Percentiles rank a stretch among this genome's conserved stretches.
Evolutionary conservation across 2,797 vertebrate species (phyloP).

Genomic region (Brachyrhaphis roseni): DNA sequence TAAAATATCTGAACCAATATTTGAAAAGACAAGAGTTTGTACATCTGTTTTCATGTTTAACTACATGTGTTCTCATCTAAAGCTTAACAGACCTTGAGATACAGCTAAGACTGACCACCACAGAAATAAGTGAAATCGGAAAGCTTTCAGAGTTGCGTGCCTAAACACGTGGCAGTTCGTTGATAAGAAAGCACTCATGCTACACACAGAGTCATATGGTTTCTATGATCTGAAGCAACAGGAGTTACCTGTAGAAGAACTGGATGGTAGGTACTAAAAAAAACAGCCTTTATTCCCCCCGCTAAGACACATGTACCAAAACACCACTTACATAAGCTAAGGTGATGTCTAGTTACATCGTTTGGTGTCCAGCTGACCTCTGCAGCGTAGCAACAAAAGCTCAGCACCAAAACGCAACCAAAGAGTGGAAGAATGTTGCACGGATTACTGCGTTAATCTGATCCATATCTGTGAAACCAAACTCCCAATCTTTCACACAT

Average conservation of each 20-base stretch:
- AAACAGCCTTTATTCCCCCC: constrained; percentile 4
- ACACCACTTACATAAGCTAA: constrained; percentile 20
- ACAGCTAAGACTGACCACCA: background rate
- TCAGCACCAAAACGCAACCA: constrained; percentile 55
- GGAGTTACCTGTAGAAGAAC: constrained; percentile 16
- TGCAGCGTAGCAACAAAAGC: constrained; percentile 30
- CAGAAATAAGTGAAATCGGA: constrained; percentile 7
- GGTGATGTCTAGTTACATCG: constrained; percentile 46
- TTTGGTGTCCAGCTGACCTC: constrained; percentile 38
- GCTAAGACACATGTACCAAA: constrained; percentile 21
- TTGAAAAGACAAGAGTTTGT: background rate
- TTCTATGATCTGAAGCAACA: constrained; percentile 16
- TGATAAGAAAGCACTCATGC: constrained; percentile 11
- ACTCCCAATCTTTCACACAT: constrained; percentile 18
- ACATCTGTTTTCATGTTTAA: constrained; percentile 1
- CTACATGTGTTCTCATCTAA: background rate
- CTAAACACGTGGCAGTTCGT: constrained; percentile 8
- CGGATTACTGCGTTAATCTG: constrained; percentile 49
- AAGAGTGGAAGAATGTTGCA: constrained; percentile 38
- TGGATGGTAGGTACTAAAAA: constrained; percentile 22
- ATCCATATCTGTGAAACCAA: constrained; percentile 56
- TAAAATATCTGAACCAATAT: background rate
- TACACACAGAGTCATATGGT: constrained; percentile 13
- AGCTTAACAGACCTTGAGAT: constrained; percentile 22
- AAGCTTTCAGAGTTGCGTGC: constrained; percentile 25